These are phyloP conservation scores for Diorhabda carinulata DNA, from an alignment of 1,140 invertebrate species.

Conservation along the genomic window DNA sequence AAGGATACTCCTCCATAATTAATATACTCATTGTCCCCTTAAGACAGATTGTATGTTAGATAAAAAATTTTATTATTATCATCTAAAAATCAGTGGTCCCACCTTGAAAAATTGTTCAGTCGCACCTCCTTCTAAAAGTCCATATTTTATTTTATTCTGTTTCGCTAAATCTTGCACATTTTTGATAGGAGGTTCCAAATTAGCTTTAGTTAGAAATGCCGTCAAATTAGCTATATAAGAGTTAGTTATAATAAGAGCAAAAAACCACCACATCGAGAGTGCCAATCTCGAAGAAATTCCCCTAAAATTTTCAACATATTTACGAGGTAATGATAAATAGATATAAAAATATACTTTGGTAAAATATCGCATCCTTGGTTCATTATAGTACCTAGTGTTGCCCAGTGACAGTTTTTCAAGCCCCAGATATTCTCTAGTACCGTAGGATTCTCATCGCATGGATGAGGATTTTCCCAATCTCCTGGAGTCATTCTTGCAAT, in stretches of 20 bases:
- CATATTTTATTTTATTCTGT: conserved; percentile 88
- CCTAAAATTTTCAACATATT: conserved; percentile 44
- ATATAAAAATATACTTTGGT: conserved; percentile 57
- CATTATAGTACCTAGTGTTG: conserved; percentile 77
- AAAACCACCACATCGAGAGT: conserved; percentile 93
- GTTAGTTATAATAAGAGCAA: conserved; percentile 90
- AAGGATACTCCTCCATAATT: too few species aligned
- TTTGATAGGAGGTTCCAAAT: conserved; percentile 80
- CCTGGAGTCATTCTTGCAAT: conserved; percentile 63
- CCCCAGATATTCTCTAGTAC: conserved; percentile 76
- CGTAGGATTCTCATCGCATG: conserved; percentile 75
- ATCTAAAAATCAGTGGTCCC: too few species aligned
- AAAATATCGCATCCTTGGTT: conserved; percentile 76
- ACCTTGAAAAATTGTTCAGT: conserved; percentile 68
- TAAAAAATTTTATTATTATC: too few species aligned
- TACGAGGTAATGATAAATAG: too few species aligned
- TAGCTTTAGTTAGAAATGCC: conserved; percentile 86
- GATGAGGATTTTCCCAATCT: conserved; percentile 87
- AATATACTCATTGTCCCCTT: too few species aligned
- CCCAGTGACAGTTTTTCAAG: conserved; percentile 72
- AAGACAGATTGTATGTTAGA: too few species aligned
- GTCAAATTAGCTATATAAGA: conserved; percentile 96
- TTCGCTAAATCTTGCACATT: conserved; percentile 84
- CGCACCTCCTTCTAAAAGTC: conserved; percentile 65
- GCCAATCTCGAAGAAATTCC: conserved; percentile 73